Evolutionary conservation across 2,797 vertebrate species (phyloP).

Genomic region (Pantherophis vulpinus): DNA sequence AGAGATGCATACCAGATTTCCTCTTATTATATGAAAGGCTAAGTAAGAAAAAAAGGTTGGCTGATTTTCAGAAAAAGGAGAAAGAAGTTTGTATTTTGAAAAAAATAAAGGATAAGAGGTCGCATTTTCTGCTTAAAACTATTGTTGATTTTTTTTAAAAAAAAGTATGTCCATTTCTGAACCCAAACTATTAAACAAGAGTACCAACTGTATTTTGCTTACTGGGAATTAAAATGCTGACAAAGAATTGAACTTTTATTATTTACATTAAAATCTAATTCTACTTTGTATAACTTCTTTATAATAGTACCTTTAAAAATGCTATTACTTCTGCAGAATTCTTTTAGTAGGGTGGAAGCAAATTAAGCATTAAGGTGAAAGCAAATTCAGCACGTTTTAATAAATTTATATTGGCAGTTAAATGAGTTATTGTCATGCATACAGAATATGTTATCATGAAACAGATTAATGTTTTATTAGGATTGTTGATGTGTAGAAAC

Average conservation of each 20-base stretch:
- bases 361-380: background rate
- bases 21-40: background rate
- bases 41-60: background rate
- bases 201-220: background rate
- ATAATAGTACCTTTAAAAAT: background rate
- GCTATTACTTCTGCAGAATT: background rate
- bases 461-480: background rate
- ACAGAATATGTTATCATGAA: background rate
- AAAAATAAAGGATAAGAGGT: background rate
- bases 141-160: background rate
- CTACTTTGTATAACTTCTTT: background rate
- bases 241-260: background rate
- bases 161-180: background rate
- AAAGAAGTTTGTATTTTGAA: background rate
- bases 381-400: background rate
- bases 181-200: background rate
- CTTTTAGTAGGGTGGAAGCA: background rate
- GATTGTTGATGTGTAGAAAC: background rate
- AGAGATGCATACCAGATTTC: background rate
- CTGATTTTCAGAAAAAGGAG: background rate
- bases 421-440: background rate
- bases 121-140: background rate
- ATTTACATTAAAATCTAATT: background rate
- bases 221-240: background rate
- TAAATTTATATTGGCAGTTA: conserved; percentile 5